Evolutionary conservation across 2,797 vertebrate species (phyloP).

Genomic region (Anabacerthia variegaticeps): DNA sequence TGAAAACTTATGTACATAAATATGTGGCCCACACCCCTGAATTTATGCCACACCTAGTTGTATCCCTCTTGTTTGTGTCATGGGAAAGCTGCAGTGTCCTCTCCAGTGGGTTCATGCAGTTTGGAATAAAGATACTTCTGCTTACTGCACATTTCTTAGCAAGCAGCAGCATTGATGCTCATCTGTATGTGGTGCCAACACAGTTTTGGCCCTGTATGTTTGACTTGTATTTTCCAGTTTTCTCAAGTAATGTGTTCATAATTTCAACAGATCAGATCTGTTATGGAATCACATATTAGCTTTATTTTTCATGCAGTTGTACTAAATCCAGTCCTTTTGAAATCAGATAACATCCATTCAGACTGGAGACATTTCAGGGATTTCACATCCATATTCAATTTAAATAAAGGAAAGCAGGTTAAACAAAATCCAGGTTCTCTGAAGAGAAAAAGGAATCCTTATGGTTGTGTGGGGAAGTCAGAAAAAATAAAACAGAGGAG

Average conservation of each 20-base stretch:
- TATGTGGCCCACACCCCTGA: constrained; percentile 28
- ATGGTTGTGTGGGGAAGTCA: background rate
- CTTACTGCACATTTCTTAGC: background rate
- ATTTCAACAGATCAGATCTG: constrained; percentile 30
- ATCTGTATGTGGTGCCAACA: background rate
- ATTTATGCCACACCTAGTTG: constrained; percentile 2
- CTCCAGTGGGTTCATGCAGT: background rate
- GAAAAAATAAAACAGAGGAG: background rate
- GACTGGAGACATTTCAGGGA: constrained; percentile 5
- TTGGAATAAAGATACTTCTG: background rate
- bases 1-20: background rate
- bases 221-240: constrained; percentile 36
- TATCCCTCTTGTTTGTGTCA: constrained; percentile 7
- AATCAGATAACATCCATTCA: constrained; percentile 28
- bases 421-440: constrained; percentile 51
- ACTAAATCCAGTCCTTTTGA: constrained; percentile 15
- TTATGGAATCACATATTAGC: constrained; percentile 8
- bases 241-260: constrained; percentile 25
- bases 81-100: background rate
- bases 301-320: constrained; percentile 42
- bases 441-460: background rate
- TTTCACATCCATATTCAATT: constrained; percentile 32
- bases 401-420: constrained; percentile 27
- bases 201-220: background rate
- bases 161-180: background rate